Conservation (phyloP, 2,888 invertebrate genomes). For the Ichneumon xanthorius region DNA sequence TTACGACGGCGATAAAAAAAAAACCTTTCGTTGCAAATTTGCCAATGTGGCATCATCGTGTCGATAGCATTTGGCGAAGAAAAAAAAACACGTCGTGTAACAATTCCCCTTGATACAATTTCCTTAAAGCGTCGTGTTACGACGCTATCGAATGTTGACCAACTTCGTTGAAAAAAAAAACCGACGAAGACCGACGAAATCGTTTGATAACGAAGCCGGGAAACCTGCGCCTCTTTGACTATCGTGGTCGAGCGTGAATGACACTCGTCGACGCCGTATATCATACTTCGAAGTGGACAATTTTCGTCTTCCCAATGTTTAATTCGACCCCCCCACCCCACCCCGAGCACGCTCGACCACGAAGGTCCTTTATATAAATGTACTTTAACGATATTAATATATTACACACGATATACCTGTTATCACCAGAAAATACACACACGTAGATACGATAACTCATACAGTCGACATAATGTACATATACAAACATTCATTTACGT, state of each 20-base stretch:
- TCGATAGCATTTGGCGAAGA: neutral
- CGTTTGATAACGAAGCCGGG: conserved; percentile 17
- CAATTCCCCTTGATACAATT: conserved; percentile 8
- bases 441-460: conserved; percentile 81
- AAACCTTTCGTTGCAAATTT: neutral
- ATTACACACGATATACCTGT: conserved; percentile 77
- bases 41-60: conserved; percentile 4
- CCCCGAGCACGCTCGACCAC: conserved; percentile 46
- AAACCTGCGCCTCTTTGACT: conserved; percentile 34
- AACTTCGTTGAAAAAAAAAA: conserved; percentile 6
- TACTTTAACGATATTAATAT: conserved; percentile 59
- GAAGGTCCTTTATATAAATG: conserved; percentile 53
- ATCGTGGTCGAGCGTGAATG: conserved; percentile 57
- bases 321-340: neutral
- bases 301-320: conserved; percentile 53
- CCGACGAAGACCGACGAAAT: conserved; percentile 5
- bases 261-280: conserved; percentile 18
- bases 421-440: conserved; percentile 81
- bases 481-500: conserved; percentile 81
- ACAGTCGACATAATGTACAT: conserved; percentile 83
- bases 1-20: conserved; percentile 10
- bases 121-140: conserved; percentile 56
- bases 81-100: neutral
- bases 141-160: conserved; percentile 64
- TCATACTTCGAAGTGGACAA: conserved; percentile 10